Percentiles rank a stretch among this genome's conserved stretches.
These are phyloP conservation scores for Acanthoscelides obtectus DNA, from an alignment of 2,888 invertebrate genomes.

Conservation along the genomic window DNA sequence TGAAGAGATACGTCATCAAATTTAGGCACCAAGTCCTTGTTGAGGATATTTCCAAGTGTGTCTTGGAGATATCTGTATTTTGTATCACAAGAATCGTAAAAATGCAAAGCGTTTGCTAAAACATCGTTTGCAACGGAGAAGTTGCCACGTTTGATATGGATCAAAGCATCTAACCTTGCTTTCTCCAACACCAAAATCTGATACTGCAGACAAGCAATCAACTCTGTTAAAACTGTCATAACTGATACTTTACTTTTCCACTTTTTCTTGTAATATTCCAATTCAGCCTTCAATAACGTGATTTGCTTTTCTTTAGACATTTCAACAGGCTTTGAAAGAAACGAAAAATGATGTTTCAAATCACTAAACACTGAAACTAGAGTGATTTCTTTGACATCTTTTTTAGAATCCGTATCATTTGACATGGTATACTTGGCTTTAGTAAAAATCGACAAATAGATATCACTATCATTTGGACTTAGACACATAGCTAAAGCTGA, in stretches of 20 bases:
- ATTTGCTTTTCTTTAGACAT: constrained; percentile 17
- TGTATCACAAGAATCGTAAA: constrained; percentile 20
- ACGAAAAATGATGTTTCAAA: constrained; percentile 9
- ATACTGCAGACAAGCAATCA: constrained; percentile 30
- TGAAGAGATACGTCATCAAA: constrained; percentile 20
- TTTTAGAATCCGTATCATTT: constrained; percentile 16
- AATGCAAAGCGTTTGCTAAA: constrained; percentile 22
- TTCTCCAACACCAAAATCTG: constrained; percentile 28
- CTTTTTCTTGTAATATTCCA: constrained; percentile 28
- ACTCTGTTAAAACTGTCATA: constrained; percentile 26
- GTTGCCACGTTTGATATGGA: constrained; percentile 24
- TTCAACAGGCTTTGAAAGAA: background rate
- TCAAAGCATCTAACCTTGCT: constrained; percentile 27
- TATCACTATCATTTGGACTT: constrained; percentile 17
- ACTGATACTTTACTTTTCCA: constrained; percentile 36
- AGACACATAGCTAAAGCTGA: constrained; percentile 26
- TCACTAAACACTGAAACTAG: constrained; percentile 24
- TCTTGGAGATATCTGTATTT: constrained; percentile 14
- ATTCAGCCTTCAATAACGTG: constrained; percentile 29
- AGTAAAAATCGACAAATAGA: constrained; percentile 27
- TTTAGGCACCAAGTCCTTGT: constrained; percentile 15
- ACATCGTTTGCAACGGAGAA: constrained; percentile 18
- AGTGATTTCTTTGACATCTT: constrained; percentile 26
- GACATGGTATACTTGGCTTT: constrained; percentile 25
- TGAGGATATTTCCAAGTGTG: constrained; percentile 7